phyloP scores from a whole-genome alignment of 2,113 vertebrate genomes.

The Urocynchramus pylzowi region DNA sequence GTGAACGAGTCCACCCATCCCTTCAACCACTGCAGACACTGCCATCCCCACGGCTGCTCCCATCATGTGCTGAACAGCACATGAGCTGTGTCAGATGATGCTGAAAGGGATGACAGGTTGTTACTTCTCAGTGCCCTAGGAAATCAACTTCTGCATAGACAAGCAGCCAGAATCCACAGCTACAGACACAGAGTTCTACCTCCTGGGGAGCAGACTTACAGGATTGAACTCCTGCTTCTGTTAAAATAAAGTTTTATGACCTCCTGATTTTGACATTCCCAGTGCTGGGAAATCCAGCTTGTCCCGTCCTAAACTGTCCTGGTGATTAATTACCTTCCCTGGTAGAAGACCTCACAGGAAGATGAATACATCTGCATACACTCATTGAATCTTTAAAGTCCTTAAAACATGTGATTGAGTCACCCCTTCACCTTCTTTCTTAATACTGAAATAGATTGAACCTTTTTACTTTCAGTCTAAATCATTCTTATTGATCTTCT shows the following conservation, averaged over 20 bases:
- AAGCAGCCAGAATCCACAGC: neutral
- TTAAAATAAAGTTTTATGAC: neutral
- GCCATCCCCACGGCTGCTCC: neutral
- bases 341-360: neutral
- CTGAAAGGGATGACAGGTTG: conserved; percentile 25
- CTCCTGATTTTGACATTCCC: neutral
- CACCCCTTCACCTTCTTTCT: neutral
- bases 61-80: conserved; percentile 36
- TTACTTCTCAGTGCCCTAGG: neutral
- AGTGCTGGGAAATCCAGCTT: neutral
- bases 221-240: neutral
- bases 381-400: neutral
- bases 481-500: neutral
- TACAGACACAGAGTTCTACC: neutral
- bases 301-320: neutral
- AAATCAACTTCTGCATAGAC: neutral
- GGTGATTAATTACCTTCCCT: neutral
- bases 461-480: neutral
- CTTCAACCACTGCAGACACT: neutral
- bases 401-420: neutral
- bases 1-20: conserved; percentile 10
- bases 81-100: conserved; percentile 51
- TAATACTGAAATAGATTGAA: neutral
- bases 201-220: neutral
- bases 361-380: neutral